Percentiles rank a stretch among this genome's conserved stretches.
phyloP scores from a whole-genome alignment of 2,797 vertebrate genomes.

The Pseudochromis fuscus region DNA sequence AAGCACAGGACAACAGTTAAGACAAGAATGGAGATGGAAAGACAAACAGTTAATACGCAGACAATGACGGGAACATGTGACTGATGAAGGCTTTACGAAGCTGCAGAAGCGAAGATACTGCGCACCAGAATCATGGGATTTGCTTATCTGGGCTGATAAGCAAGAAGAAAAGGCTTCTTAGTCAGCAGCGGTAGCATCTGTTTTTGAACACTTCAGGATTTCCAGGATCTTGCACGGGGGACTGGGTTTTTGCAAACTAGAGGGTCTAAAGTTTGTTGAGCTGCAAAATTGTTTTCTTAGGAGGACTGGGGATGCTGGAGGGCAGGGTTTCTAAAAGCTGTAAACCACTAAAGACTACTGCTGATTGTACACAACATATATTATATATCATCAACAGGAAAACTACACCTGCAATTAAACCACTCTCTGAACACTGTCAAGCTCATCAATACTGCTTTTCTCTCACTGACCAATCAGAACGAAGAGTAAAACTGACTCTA shows the following conservation, averaged over 20 bases:
- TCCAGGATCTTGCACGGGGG: slow-evolving; percentile 2
- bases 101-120: slow-evolving; percentile 62
- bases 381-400: no score
- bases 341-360: no score
- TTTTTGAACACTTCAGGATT: not conserved
- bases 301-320: no score
- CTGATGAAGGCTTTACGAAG: slow-evolving; percentile 39
- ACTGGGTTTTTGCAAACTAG: not conserved
- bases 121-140: slow-evolving; percentile 14
- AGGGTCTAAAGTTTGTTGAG: not conserved
- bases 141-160: slow-evolving; percentile 55
- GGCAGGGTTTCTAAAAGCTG: no score
- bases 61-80: slow-evolving; percentile 34
- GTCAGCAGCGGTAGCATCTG: slow-evolving; percentile 28
- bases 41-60: slow-evolving; percentile 40
- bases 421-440: no score
- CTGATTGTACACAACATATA: no score
- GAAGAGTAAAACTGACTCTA: no score
- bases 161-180: slow-evolving; percentile 33
- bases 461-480: no score
- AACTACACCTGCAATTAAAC: no score
- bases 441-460: no score
- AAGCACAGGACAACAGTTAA: slow-evolving; percentile 58
- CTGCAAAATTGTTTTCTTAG: no score
- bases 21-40: slow-evolving; percentile 49